phyloP scores from a whole-genome alignment of 2,888 invertebrate genomes.

The Chrysolina oricalcia region DNA sequence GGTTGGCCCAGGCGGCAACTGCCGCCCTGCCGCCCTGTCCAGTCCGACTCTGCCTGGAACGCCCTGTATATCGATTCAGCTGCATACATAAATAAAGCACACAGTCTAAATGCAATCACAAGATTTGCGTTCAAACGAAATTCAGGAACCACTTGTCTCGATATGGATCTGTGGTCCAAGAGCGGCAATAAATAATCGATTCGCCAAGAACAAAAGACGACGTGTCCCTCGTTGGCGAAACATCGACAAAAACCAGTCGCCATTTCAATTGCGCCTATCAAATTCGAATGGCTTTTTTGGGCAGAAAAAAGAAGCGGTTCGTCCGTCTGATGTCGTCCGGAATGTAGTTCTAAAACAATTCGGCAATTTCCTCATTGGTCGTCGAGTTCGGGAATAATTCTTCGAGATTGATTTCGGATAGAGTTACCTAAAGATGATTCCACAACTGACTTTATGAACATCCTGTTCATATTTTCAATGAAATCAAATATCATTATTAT shows the following conservation, averaged over 20 bases:
- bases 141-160: background rate
- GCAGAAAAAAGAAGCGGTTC: slow-evolving; percentile 57
- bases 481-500: too few relatives aligned
- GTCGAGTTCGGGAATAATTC: slow-evolving; percentile 15
- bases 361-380: slow-evolving; percentile 56
- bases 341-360: slow-evolving; percentile 52
- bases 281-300: slow-evolving; percentile 64
- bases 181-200: slow-evolving; percentile 60
- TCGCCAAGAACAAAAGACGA: slow-evolving; percentile 63
- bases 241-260: slow-evolving; percentile 68
- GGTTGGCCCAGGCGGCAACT: too few relatives aligned
- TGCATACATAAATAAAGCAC: too few relatives aligned
- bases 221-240: slow-evolving; percentile 58
- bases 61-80: too few relatives aligned
- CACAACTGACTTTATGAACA: too few relatives aligned
- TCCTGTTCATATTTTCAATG: too few relatives aligned
- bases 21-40: too few relatives aligned
- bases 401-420: background rate
- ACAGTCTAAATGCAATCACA: too few relatives aligned
- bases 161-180: slow-evolving; percentile 31
- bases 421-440: background rate
- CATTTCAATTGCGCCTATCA: slow-evolving; percentile 69
- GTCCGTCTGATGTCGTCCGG: slow-evolving; percentile 58
- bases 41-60: too few relatives aligned
- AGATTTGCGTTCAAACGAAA: background rate